Base-by-base conservation (phyloP, 2,888 invertebrate species). In the Spatulosminthurus flaviceps region DNA sequence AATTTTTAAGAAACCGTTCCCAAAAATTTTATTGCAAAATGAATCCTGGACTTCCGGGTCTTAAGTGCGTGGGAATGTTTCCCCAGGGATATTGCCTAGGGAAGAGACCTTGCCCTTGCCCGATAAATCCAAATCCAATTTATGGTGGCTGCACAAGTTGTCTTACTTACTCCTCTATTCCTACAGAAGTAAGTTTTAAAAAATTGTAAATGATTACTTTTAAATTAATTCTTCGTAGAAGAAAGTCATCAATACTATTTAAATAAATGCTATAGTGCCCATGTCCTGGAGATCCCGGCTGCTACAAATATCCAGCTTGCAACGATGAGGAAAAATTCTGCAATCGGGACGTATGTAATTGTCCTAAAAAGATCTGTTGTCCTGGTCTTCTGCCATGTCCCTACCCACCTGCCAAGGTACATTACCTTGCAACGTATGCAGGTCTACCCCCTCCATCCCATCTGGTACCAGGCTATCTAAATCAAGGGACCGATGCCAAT, bases 401-500 rank as follows among this genome's bases (percentile, higher is more conserved):
- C 1, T 51, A n/a, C 16, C 51, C 51, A 11, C 29, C 28, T 60
- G 60, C 73, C 0, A 73, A 73, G 43, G 0, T 28, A 1, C 73
- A 73, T 28, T 73, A 60, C 29, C 60, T 73, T 9, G 5, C 0
- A 19, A 73, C 73, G 7, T 73, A 73, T n/a, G 73, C 60, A 16
- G 60, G 60, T 9, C 73, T 73, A 9, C 73, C 73, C 5, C 73
- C 73, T 28, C 73, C 73, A 24, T 60, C 60, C 16, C 26, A 60
- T 7, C 29, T 73, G n/a, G 73, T 73, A 2, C 73, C 73, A 0
- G 73, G 73, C 19, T 73, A 73, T n/a, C 22, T 73, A 9, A 73
- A 73, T 73, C 73, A 73, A 28, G 73, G 73, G 0, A 26, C 28
- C 21, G 73, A 73, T 61, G 61, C n/a, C 2, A 73, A 73, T 13